Percentiles rank a stretch among this genome's conserved stretches.
Conservation (phyloP, 2,797 vertebrate species). For the Ceryle rudis region DNA sequence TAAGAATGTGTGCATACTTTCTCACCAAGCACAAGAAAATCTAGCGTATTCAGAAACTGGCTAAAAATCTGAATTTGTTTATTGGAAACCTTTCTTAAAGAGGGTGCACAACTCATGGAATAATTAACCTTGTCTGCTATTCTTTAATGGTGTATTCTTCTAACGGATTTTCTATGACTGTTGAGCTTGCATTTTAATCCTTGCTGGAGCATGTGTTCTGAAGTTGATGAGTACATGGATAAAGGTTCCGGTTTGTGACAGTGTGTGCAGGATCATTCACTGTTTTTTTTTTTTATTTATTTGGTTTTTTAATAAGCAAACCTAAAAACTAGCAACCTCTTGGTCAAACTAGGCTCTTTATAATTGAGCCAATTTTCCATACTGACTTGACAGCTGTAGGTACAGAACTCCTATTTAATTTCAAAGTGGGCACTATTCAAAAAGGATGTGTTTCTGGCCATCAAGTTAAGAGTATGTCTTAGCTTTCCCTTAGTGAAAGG, state of each 20-base stretch:
- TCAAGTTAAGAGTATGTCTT: fast-evolving
- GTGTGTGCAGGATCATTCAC: not conserved
- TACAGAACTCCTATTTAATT: not conserved
- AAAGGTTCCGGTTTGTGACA: not conserved
- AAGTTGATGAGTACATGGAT: fast-evolving
- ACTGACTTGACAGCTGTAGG: not conserved
- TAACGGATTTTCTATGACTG: not conserved
- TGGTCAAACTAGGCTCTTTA: not conserved
- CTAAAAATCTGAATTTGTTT: not conserved
- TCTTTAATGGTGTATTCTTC: not conserved
- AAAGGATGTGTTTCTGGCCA: not conserved
- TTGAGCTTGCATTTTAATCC: not conserved
- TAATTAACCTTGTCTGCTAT: not conserved
- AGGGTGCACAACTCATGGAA: not conserved
- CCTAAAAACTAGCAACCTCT: not conserved
- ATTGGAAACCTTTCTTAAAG: not conserved
- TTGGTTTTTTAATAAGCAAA: not conserved
- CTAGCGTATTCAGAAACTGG: not conserved
- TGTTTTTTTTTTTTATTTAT: fast-evolving
- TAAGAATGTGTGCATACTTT: not conserved
- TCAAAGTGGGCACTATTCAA: not conserved
- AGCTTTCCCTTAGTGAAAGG: not conserved
- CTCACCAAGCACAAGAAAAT: not conserved
- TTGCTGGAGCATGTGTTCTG: not conserved
- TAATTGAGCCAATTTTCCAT: not conserved